Percentiles rank a stretch among this genome's conserved stretches.
These are phyloP conservation scores for Mimas tiliae DNA, from an alignment of 2,888 invertebrate species.

Conservation along the genomic window DNA sequence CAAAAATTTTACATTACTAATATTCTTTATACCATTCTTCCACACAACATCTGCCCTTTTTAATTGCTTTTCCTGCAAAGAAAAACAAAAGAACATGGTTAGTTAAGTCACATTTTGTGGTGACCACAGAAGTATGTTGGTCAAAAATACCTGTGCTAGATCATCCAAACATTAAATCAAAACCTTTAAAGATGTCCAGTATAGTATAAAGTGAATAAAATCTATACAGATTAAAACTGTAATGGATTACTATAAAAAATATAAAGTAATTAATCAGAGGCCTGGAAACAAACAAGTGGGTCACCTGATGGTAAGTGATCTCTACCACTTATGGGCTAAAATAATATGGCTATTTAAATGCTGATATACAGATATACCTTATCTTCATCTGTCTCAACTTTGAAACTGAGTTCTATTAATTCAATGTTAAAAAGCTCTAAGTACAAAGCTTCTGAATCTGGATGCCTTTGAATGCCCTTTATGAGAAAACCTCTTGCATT, in stretches of 20 bases:
- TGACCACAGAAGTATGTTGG: no score
- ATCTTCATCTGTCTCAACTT: constrained; percentile 65
- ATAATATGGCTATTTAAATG: not conserved
- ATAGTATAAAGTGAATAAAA: no score
- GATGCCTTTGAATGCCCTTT: constrained; percentile 90
- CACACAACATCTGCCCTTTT: constrained; percentile 86
- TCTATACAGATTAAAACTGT: no score
- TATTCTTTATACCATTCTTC: constrained; percentile 84
- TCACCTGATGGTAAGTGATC: no score
- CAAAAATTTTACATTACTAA: constrained; percentile 83
- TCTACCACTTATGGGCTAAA: no score
- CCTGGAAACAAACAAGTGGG: no score
- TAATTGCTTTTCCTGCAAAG: constrained; percentile 68
- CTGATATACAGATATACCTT: constrained; percentile 62
- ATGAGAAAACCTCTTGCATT: constrained; percentile 89
- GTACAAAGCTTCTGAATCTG: constrained; percentile 87
- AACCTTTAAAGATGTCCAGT: no score
- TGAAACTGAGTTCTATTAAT: constrained; percentile 58
- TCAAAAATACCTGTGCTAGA: no score
- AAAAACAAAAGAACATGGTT: not conserved
- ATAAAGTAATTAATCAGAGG: no score
- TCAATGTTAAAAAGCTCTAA: constrained; percentile 83
- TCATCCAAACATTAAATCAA: no score
- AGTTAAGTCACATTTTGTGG: no score
- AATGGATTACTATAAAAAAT: no score